phyloP scores from a whole-genome alignment of 1,140 invertebrate genomes.

The Lepidotrigona ventralis region DNA sequence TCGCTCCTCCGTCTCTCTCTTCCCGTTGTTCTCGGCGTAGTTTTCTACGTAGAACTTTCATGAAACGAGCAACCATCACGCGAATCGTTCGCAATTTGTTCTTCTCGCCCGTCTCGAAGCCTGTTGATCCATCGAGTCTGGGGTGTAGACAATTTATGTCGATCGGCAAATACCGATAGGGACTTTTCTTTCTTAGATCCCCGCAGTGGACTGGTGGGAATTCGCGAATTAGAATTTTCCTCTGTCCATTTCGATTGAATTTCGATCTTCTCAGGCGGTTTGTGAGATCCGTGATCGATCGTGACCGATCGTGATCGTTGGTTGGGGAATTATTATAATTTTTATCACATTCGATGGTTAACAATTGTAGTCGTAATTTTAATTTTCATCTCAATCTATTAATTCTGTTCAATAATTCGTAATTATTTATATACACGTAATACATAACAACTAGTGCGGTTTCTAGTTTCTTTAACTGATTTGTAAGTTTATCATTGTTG shows the following conservation, averaged over 20 bases:
- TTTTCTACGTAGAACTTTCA: background rate
- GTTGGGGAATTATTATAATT: too few relatives aligned
- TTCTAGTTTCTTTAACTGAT: too few relatives aligned
- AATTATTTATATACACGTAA: too few relatives aligned
- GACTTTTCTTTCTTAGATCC: background rate
- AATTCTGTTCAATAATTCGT: too few relatives aligned
- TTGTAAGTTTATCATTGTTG: too few relatives aligned
- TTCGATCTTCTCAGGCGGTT: background rate
- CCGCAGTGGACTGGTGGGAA: too few relatives aligned
- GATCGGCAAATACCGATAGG: background rate
- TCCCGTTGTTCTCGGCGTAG: background rate
- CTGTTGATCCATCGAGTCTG: slow-evolving; percentile 39
- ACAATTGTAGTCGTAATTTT: too few relatives aligned
- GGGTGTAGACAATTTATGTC: slow-evolving; percentile 25
- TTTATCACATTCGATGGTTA: too few relatives aligned
- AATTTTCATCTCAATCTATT: too few relatives aligned
- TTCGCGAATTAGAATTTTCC: background rate
- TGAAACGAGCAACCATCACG: background rate
- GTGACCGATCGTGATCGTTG: too few relatives aligned
- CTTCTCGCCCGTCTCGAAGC: background rate
- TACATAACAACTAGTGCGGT: too few relatives aligned
- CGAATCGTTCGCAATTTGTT: slow-evolving; percentile 30
- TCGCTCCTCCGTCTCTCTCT: background rate
- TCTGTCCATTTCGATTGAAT: background rate
- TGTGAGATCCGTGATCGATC: too few relatives aligned